Evolutionary conservation across 2,113 vertebrate species (phyloP).

Genomic region (Oreochromis niloticus): DNA sequence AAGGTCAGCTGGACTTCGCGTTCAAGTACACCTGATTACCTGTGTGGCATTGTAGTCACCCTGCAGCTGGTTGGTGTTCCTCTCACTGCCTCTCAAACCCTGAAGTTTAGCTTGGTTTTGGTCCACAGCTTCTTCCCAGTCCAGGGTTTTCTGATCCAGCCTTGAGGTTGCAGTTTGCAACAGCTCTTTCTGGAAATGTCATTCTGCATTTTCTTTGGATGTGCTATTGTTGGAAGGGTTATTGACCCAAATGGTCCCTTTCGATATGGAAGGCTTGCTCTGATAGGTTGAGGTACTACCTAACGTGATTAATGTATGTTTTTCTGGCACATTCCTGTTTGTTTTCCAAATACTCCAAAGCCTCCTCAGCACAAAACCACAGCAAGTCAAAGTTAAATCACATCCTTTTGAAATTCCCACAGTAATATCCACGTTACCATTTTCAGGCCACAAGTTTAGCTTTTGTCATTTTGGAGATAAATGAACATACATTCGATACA

Average conservation of each 20-base stretch:
- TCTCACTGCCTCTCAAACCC: slow-evolving; percentile 19
- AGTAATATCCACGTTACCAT: not conserved
- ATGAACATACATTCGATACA: not conserved
- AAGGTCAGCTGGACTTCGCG: not conserved
- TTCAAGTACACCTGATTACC: not conserved
- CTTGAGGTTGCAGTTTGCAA: not conserved
- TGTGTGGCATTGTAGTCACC: not conserved
- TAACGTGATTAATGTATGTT: not conserved
- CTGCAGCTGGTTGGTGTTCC: not conserved
- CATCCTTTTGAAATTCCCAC: not conserved
- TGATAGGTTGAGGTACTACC: not conserved
- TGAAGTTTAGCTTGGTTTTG: not conserved
- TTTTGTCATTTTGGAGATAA: not conserved
- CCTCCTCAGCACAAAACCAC: not conserved
- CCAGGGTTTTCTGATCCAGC: not conserved
- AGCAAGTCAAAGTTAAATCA: not conserved
- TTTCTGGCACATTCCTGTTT: not conserved
- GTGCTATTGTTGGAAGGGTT: not conserved
- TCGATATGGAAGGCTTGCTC: not conserved
- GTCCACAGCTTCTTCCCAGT: not conserved
- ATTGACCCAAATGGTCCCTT: not conserved
- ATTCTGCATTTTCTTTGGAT: not conserved
- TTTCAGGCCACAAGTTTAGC: not conserved
- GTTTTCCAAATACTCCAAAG: not conserved
- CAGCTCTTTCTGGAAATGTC: not conserved